Evolutionary conservation across 2,113 vertebrate genomes (phyloP).

Genomic region (Paramormyrops kingsleyae): DNA sequence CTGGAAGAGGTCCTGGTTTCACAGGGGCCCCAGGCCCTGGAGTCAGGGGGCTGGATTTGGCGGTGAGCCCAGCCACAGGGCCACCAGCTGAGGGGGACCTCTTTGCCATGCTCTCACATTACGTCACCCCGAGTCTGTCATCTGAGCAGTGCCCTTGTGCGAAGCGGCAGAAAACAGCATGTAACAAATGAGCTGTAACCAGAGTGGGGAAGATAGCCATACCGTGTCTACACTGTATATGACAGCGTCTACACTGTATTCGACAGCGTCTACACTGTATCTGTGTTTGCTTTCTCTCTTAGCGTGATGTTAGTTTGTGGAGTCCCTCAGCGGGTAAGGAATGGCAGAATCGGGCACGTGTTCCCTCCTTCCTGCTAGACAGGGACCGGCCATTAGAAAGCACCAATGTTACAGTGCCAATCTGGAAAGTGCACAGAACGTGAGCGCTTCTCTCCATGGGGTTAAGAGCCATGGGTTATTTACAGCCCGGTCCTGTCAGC

Average conservation of each 20-base stretch:
- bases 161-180: not conserved
- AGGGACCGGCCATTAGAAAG: not conserved
- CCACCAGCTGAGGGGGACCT: not conserved
- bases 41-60: not conserved
- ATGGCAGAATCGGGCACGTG: not conserved
- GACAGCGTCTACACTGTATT: not conserved
- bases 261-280: not conserved
- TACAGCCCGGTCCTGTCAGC: not conserved
- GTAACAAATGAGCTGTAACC: not conserved
- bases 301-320: not conserved
- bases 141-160: not conserved
- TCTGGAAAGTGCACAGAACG: not conserved
- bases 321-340: not conserved
- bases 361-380: not conserved
- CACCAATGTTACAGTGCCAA: not conserved
- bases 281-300: not conserved
- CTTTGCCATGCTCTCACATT: not conserved
- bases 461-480: not conserved
- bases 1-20: not conserved
- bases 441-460: not conserved
- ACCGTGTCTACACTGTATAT: not conserved
- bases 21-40: not conserved
- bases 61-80: not conserved
- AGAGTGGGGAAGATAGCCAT: not conserved
- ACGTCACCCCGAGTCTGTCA: not conserved